Percentiles rank a stretch among this genome's conserved stretches.
Evolutionary conservation across 2,888 invertebrate genomes (phyloP).

Genomic region (Microctonus brassicae): DNA sequence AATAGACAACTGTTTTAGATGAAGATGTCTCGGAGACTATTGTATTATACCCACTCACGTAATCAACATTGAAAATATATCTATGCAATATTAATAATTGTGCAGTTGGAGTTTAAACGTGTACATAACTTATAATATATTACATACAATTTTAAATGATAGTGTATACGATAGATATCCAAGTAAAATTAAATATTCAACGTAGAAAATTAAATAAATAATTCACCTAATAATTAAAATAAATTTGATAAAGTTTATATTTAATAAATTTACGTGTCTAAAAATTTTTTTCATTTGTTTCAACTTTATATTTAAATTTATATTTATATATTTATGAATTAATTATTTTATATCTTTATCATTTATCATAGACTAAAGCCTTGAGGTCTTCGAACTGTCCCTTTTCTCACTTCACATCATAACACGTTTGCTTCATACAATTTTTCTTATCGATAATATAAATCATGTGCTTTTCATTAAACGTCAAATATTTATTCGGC

Average conservation of each 20-base stretch:
- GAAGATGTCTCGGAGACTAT: neutral
- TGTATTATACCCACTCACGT: slow-evolving; percentile 35
- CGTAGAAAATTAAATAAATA: no score
- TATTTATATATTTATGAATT: no score
- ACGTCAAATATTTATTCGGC: neutral
- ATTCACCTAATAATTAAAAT: no score
- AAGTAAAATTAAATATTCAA: neutral
- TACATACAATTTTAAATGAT: neutral
- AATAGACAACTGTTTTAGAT: slow-evolving; percentile 11
- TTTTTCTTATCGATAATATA: neutral
- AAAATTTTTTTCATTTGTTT: neutral
- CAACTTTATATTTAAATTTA: neutral
- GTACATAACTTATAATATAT: neutral
- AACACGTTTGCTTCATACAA: neutral
- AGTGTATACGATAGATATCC: neutral
- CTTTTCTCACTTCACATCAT: neutral
- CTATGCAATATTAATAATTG: neutral
- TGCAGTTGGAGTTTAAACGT: neutral
- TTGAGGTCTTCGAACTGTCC: neutral
- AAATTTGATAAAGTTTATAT: no score
- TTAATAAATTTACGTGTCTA: neutral
- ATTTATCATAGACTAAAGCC: neutral
- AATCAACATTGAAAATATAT: slow-evolving; percentile 22
- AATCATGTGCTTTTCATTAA: neutral
- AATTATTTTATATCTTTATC: neutral